Evolutionary conservation across 2,888 invertebrate species (phyloP).

Genomic region (Pantelozetes paolii): DNA sequence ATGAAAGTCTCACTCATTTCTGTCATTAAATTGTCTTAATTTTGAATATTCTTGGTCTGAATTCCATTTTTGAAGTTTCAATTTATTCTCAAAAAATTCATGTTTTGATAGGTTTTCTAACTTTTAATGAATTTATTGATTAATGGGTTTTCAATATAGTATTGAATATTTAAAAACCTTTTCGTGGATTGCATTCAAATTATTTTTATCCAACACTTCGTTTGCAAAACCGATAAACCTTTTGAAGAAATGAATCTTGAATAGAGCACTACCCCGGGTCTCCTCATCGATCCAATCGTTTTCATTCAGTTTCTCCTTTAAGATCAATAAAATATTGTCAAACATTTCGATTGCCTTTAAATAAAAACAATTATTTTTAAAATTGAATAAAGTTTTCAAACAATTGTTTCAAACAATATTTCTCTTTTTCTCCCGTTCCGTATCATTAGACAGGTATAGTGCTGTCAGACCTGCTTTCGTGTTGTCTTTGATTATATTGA

Average conservation of each 20-base stretch:
- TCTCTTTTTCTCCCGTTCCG: neutral
- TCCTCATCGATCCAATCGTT: slow-evolving; percentile 13
- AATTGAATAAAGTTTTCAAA: no score
- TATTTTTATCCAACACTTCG: neutral
- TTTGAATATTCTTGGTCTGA: neutral
- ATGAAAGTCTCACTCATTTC: slow-evolving; percentile 6
- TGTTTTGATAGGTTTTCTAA: neutral
- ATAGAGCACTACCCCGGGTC: neutral
- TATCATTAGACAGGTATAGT: neutral
- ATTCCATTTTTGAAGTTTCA: slow-evolving; percentile 12
- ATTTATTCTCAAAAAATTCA: neutral
- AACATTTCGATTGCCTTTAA: slow-evolving; percentile 2
- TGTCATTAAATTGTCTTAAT: neutral
- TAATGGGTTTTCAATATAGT: neutral
- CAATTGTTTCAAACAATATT: no score
- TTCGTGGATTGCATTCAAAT: neutral
- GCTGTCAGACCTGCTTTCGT: neutral
- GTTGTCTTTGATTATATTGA: neutral
- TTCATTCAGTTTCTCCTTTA: neutral
- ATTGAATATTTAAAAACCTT: neutral
- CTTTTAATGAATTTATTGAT: neutral
- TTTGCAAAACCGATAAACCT: neutral
- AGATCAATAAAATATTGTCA: neutral
- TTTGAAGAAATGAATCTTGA: neutral
- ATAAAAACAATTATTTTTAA: no score